These are phyloP conservation scores for Hydrolagus colliei DNA, from an alignment of 2,797 vertebrate species.

Conservation along the genomic window DNA sequence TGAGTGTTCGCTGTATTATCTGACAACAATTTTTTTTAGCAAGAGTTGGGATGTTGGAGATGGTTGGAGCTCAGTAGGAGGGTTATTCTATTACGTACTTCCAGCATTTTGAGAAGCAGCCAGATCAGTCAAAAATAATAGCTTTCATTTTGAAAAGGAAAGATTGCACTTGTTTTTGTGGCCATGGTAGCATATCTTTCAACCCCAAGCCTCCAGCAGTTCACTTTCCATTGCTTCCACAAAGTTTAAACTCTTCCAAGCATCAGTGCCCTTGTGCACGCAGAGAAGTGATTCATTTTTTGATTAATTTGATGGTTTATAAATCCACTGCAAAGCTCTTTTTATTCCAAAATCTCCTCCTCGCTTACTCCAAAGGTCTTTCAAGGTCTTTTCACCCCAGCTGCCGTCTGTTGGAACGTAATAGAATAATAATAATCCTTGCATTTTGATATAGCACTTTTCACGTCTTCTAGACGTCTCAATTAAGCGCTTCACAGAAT, in stretches of 20 bases:
- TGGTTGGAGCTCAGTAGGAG: too few relatives aligned
- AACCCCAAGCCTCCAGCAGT: background rate
- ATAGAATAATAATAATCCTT: too few relatives aligned
- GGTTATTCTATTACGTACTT: background rate
- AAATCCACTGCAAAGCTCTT: background rate
- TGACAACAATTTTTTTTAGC: too few relatives aligned
- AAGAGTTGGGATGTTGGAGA: too few relatives aligned
- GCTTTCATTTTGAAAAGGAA: background rate
- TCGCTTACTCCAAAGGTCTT: background rate
- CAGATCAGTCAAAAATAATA: background rate
- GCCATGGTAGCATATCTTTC: background rate
- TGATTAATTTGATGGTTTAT: background rate
- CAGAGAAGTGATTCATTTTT: background rate
- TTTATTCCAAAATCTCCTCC: background rate
- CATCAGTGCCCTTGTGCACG: too few relatives aligned
- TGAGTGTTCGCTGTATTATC: too few relatives aligned
- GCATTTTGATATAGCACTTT: too few relatives aligned
- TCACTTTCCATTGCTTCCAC: background rate
- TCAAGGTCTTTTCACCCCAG: background rate
- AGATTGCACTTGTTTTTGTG: background rate
- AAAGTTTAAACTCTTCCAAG: background rate
- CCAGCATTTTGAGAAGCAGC: conserved; percentile 1
- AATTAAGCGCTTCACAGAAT: too few relatives aligned
- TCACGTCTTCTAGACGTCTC: too few relatives aligned
- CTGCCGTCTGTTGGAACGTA: background rate